Evolutionary conservation across 2,888 invertebrate species (phyloP).

Genomic region (Andrena praecox): DNA sequence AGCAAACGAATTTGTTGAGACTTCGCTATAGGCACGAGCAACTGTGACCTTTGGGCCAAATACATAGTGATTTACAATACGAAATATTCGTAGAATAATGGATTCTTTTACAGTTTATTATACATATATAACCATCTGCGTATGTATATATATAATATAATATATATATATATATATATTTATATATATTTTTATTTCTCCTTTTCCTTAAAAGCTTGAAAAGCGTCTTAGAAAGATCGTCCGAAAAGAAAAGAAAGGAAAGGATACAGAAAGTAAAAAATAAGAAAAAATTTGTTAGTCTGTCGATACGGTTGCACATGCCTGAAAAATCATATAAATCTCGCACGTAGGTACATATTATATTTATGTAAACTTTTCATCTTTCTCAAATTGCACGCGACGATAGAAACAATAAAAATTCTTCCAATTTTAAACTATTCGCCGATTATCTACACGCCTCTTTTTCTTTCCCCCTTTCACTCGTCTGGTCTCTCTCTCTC

Average conservation of each 20-base stretch:
- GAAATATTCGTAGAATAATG: constrained; percentile 55
- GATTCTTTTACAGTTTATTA: constrained; percentile 42
- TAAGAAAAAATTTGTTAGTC: constrained; percentile 35
- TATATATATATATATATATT: constrained; percentile 21
- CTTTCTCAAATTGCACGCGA: constrained; percentile 62
- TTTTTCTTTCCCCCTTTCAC: constrained; percentile 17
- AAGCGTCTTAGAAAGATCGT: constrained; percentile 32
- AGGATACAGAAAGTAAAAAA: constrained; percentile 16
- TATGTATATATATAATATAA: constrained; percentile 25
- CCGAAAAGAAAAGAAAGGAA: constrained; percentile 10
- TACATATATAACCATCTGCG: constrained; percentile 37
- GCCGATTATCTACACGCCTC: constrained; percentile 49
- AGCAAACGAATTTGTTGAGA: constrained; percentile 38
- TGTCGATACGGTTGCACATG: constrained; percentile 55
- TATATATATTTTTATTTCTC: constrained; percentile 29
- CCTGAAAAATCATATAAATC: constrained; percentile 41
- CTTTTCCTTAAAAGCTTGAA: constrained; percentile 40
- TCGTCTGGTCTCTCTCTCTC: constrained; percentile 27
- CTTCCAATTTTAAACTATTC: constrained; percentile 21
- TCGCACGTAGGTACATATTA: constrained; percentile 42
- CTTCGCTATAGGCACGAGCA: constrained; percentile 42
- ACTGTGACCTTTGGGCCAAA: constrained; percentile 45
- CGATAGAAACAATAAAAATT: constrained; percentile 48
- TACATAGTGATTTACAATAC: constrained; percentile 37
- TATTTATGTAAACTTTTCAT: constrained; percentile 47